Conservation (phyloP, 2,888 invertebrate genomes). For the Formica aserva region DNA sequence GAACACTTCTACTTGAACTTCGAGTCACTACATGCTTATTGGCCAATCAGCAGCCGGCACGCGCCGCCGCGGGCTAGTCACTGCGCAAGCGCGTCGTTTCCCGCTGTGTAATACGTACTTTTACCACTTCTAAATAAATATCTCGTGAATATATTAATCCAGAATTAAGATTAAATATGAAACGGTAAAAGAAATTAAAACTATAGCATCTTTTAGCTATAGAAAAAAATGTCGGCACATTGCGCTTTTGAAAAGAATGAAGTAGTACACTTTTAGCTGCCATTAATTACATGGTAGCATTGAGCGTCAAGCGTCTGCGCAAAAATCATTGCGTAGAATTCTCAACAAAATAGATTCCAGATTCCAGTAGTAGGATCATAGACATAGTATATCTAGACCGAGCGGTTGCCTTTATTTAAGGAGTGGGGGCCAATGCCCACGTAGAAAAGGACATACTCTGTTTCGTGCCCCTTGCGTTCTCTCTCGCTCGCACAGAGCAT, state of each 20-base stretch:
- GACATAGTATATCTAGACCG: no score
- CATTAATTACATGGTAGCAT: no score
- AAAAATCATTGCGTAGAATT: no score
- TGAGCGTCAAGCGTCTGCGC: no score
- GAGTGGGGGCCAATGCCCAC: no score
- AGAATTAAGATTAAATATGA: not conserved
- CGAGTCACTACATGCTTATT: constrained; percentile 71
- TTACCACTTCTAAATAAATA: not conserved
- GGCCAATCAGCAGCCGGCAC: constrained; percentile 67
- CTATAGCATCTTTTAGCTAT: not conserved
- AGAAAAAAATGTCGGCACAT: not conserved
- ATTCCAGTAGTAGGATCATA: no score
- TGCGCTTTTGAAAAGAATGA: not conserved
- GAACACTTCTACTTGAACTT: constrained; percentile 78
- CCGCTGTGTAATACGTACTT: not conserved
- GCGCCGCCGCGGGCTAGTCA: not conserved
- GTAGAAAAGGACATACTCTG: no score
- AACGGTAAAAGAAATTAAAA: not conserved
- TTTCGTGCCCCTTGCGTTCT: no score
- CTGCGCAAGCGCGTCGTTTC: not conserved
- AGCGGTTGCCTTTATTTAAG: no score
- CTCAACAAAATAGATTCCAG: no score
- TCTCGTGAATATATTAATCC: not conserved
- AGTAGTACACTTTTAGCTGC: not conserved
- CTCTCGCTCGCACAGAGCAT: no score